Evolutionary conservation across 2,113 vertebrate genomes (phyloP), one percentile per base, ranked within the genome.

Genomic region (Benitochromis conjunctus): DNA sequence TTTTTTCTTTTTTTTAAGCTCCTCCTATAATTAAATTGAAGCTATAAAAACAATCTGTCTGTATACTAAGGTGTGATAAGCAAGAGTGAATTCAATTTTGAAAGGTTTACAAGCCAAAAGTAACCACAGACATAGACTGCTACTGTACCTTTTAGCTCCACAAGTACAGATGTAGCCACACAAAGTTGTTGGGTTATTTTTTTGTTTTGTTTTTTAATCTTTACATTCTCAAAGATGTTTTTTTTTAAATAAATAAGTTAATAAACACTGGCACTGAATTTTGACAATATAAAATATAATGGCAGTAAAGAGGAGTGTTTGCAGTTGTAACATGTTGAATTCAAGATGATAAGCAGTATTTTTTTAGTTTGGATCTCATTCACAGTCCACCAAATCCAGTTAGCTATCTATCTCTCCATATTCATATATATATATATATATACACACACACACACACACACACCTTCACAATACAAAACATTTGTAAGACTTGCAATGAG

Each of bases 341-440:
- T 91, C 82, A 87, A 82, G 91, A 86, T 74, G 89, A 94, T 88
- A 55, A 91, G 88, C 54, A 69, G 64, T 46, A 54, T 34, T 62
- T 19, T 46, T 87, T 78, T 38, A 58, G 89, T 88, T 79, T 87
- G 80, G 82, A 86, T 92, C 79, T 58, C 54, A 60, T 93, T 92
- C 92, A 89, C 89, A 91, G 88, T 91, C 88, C 77, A 55, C 83
- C 85, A 92, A 88, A 94, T 95, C 94, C 93, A 95, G 93, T 94
- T 92, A 88, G 88, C 87, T 48, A 16, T 6, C 5, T 21, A 21
- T 54, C 3, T 3, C 2, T 5, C 11, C 4, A 1, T 26, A 2
- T 36, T 7, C 7, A 31, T 31, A 6, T 6, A 31, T 31, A 31
- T 31, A 1, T 57, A 0, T 13, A 3, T 57, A 7, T 4, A 7